A percentile compares a stretch with the other conserved stretches of the same genome.
phyloP scores from a whole-genome alignment of 2,113 vertebrate genomes.

The Anseranas semipalmata region DNA sequence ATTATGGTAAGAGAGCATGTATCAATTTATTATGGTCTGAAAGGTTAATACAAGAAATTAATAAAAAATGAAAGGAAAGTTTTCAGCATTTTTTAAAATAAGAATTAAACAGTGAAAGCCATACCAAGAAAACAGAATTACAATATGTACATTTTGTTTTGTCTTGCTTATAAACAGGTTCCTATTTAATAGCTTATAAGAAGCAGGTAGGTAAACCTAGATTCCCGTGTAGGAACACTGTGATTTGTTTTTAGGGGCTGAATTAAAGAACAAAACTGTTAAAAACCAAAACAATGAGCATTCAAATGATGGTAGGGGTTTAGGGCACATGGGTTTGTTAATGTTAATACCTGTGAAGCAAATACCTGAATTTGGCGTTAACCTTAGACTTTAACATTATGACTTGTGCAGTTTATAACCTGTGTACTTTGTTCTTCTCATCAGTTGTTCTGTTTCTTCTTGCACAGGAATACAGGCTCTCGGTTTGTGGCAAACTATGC shows the following conservation, averaged over 20 bases:
- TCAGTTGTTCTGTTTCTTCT: constrained; percentile 53
- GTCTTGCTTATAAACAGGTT: background rate
- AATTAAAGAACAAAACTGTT: background rate
- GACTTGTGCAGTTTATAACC: background rate
- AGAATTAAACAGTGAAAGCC: background rate
- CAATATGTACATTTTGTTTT: background rate
- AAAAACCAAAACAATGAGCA: background rate
- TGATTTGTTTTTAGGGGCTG: background rate
- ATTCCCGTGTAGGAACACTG: background rate
- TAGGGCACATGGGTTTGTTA: background rate
- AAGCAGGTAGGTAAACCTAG: background rate
- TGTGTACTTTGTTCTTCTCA: background rate
- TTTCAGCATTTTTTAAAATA: background rate
- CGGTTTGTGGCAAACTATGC: constrained; percentile 87
- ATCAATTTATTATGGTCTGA: background rate
- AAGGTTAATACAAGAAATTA: background rate
- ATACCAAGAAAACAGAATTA: background rate
- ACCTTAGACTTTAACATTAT: background rate
- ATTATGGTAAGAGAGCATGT: background rate
- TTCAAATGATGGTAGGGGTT: background rate
- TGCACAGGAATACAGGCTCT: constrained; percentile 76
- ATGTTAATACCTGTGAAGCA: background rate
- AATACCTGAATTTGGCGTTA: background rate
- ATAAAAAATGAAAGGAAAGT: background rate
- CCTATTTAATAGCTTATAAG: background rate